Conservation (phyloP, 1,140 invertebrate genomes). For the Caenorhabditis latens region DNA sequence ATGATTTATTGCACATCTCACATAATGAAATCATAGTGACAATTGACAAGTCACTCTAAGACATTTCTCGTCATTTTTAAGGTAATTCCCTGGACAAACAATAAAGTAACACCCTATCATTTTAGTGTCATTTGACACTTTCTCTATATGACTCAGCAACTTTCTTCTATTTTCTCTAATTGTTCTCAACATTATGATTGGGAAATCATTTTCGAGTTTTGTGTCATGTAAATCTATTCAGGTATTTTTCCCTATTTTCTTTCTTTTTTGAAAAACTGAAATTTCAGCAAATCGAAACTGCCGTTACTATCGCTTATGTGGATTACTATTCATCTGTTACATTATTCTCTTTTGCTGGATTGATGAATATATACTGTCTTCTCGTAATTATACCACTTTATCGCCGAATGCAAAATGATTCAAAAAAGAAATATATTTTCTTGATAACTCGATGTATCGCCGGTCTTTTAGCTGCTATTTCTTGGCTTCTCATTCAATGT, state of each 20-base stretch:
- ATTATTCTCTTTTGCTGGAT: background rate
- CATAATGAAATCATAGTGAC: too few species aligned
- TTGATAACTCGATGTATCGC: background rate
- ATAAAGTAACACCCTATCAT: background rate
- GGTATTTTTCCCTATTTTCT: background rate
- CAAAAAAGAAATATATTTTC: slow-evolving; percentile 29
- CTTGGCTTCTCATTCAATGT: slow-evolving; percentile 36
- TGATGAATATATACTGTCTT: slow-evolving; percentile 27
- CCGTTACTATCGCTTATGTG: background rate
- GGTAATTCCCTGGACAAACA: slow-evolving; percentile 43
- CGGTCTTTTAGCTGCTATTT: background rate
- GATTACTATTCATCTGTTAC: slow-evolving; percentile 22
- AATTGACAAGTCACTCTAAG: too few species aligned
- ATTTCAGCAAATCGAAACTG: slow-evolving; percentile 17
- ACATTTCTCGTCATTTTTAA: background rate
- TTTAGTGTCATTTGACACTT: background rate
- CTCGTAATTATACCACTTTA: background rate
- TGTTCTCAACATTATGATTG: background rate
- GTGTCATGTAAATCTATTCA: background rate
- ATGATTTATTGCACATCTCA: too few species aligned
- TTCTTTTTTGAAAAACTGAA: background rate
- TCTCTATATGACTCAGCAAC: background rate
- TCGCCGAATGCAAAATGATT: slow-evolving; percentile 26
- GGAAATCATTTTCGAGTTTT: background rate
- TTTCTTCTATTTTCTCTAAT: slow-evolving; percentile 15